Percentiles rank a stretch among this genome's conserved stretches.
Conservation (phyloP, 2,888 invertebrate genomes). For the Epiblema foenella region DNA sequence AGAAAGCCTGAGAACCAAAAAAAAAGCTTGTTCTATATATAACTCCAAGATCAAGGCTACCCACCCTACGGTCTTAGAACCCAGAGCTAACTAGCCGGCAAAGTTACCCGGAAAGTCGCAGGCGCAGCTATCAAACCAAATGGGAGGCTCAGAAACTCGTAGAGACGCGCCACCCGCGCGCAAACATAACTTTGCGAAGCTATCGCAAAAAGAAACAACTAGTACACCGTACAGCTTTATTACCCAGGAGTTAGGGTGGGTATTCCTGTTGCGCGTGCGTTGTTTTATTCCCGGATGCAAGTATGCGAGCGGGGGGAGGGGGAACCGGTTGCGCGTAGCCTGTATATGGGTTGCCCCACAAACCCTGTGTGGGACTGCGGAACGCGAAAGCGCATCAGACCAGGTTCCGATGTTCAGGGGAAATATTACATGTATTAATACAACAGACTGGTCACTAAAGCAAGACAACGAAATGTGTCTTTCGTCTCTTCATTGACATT, state of each 20-base stretch:
- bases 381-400: slow-evolving; percentile 54
- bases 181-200: slow-evolving; percentile 24
- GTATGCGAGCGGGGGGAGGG: slow-evolving; percentile 63
- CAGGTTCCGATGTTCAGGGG: slow-evolving; percentile 24
- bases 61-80: slow-evolving; percentile 40
- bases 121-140: background rate
- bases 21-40: slow-evolving; percentile 67
- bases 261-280: slow-evolving; percentile 44
- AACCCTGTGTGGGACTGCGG: slow-evolving; percentile 78
- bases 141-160: background rate
- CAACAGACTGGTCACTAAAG: background rate
- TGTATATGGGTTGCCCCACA: slow-evolving; percentile 83
- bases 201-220: slow-evolving; percentile 50
- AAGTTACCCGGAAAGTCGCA: background rate
- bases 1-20: slow-evolving; percentile 41
- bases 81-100: slow-evolving; percentile 26
- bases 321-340: slow-evolving; percentile 73
- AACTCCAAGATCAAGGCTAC: slow-evolving; percentile 82
- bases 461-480: background rate
- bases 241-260: slow-evolving; percentile 49
- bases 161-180: slow-evolving; percentile 37
- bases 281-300: slow-evolving; percentile 73
- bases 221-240: slow-evolving; percentile 47
- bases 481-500: slow-evolving; percentile 26
- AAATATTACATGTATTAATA: slow-evolving; percentile 11